These are phyloP conservation scores for Liolophura sinensis DNA, from an alignment of 1,140 invertebrate genomes.

Conservation along the genomic window DNA sequence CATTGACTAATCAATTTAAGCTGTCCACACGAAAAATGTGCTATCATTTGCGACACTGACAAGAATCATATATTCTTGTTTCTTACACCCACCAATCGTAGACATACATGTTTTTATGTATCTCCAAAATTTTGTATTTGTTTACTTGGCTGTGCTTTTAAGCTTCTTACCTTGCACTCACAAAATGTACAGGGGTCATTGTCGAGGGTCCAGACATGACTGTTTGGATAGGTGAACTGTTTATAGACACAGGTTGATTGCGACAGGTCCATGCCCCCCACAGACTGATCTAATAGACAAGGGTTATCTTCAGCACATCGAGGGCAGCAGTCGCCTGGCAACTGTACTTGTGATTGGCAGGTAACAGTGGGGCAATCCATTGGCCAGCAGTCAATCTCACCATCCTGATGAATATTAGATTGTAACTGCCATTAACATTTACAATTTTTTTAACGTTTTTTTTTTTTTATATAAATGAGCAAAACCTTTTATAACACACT, in stretches of 20 bases:
- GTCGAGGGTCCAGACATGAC: constrained; percentile 34
- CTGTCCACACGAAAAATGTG: too few relatives aligned
- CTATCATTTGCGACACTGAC: too few relatives aligned
- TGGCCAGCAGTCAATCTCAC: constrained; percentile 87
- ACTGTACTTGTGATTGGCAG: constrained; percentile 70
- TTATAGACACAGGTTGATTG: constrained; percentile 29
- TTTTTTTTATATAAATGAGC: neutral
- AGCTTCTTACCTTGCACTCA: constrained; percentile 74
- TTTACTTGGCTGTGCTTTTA: too few relatives aligned
- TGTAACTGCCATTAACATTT: neutral
- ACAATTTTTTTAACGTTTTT: neutral
- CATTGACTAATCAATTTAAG: too few relatives aligned
- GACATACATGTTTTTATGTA: too few relatives aligned
- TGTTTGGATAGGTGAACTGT: constrained; percentile 29
- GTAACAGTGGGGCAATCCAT: constrained; percentile 77
- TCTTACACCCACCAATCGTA: too few relatives aligned
- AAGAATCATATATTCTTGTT: too few relatives aligned
- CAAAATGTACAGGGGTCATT: constrained; percentile 74
- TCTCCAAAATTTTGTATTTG: too few relatives aligned
- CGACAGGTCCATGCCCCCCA: constrained; percentile 31
- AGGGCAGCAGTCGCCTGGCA: constrained; percentile 69
- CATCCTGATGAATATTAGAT: constrained; percentile 66
- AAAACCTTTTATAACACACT: neutral
- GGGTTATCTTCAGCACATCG: constrained; percentile 69
- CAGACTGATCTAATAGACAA: constrained; percentile 35